Percentiles rank a stretch among this genome's conserved stretches.
Evolutionary conservation across 2,113 vertebrate species (phyloP).

Genomic region (Cheirogaleus medius): DNA sequence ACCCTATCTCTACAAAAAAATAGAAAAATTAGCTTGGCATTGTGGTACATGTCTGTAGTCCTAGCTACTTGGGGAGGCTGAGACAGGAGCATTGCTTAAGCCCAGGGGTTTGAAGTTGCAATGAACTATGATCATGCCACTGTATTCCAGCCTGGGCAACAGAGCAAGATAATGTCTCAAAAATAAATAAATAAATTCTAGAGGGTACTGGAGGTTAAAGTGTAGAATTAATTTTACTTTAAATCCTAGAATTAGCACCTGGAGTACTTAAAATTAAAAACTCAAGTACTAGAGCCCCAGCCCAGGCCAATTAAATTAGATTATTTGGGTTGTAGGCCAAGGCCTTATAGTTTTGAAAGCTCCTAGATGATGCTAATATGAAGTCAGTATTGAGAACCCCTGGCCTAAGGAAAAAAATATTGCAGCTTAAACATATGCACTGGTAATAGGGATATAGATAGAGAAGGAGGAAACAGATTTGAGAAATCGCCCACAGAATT

Average conservation of each 20-base stretch:
- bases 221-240: background rate
- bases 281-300: background rate
- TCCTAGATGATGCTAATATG: background rate
- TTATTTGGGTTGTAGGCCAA: background rate
- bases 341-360: background rate
- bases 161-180: too few relatives aligned
- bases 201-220: background rate
- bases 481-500: background rate
- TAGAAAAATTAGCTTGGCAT: too few relatives aligned
- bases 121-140: too few relatives aligned
- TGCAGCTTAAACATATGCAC: background rate
- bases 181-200: background rate
- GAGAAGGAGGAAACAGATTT: background rate
- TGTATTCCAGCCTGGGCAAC: too few relatives aligned
- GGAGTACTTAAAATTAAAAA: background rate
- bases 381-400: background rate
- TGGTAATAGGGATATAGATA: background rate
- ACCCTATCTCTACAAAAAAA: too few relatives aligned
- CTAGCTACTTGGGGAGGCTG: too few relatives aligned
- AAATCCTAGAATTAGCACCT: background rate
- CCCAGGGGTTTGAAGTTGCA: too few relatives aligned
- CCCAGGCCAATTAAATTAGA: background rate
- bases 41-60: too few relatives aligned
- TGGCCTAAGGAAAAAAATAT: background rate
- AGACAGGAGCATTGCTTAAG: too few relatives aligned